Percentiles rank a stretch among this genome's conserved stretches.
These are phyloP conservation scores for Oligia latruncula DNA, from an alignment of 2,888 invertebrate genomes.

Conservation along the genomic window DNA sequence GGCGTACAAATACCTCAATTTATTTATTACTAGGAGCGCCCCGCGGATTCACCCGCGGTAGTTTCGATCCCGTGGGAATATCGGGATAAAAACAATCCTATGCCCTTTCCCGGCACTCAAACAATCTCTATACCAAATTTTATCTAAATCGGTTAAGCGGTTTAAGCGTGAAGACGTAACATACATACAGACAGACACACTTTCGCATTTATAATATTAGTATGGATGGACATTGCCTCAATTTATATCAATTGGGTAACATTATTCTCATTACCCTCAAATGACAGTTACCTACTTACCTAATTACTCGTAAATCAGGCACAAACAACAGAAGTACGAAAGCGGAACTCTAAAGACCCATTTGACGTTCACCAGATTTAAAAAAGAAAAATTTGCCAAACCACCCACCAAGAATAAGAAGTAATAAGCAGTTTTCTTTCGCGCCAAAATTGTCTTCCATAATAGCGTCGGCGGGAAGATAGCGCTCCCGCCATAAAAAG, in stretches of 20 bases:
- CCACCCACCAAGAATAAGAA: slow-evolving; percentile 86
- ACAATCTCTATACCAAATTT: too few relatives aligned
- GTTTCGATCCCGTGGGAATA: too few relatives aligned
- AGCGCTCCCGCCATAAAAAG: slow-evolving; percentile 89
- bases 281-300: neutral
- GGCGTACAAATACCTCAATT: too few relatives aligned
- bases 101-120: too few relatives aligned
- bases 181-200: too few relatives aligned
- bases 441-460: slow-evolving; percentile 90
- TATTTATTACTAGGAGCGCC: too few relatives aligned
- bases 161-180: too few relatives aligned
- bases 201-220: too few relatives aligned
- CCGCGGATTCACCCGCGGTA: too few relatives aligned
- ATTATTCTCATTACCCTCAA: neutral
- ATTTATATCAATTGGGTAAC: neutral
- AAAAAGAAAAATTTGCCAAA: slow-evolving; percentile 76
- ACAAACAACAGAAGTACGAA: slow-evolving; percentile 42
- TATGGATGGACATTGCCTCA: neutral
- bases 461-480: slow-evolving; percentile 88
- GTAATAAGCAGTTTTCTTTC: slow-evolving; percentile 90
- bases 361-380: slow-evolving; percentile 53
- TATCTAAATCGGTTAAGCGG: too few relatives aligned
- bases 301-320: slow-evolving; percentile 51
- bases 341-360: slow-evolving; percentile 56
- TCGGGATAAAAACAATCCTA: too few relatives aligned